A percentile compares a stretch with the other conserved stretches of the same genome.
Conservation (phyloP, 2,888 invertebrate genomes). For the Carpatolechia fugitivella region DNA sequence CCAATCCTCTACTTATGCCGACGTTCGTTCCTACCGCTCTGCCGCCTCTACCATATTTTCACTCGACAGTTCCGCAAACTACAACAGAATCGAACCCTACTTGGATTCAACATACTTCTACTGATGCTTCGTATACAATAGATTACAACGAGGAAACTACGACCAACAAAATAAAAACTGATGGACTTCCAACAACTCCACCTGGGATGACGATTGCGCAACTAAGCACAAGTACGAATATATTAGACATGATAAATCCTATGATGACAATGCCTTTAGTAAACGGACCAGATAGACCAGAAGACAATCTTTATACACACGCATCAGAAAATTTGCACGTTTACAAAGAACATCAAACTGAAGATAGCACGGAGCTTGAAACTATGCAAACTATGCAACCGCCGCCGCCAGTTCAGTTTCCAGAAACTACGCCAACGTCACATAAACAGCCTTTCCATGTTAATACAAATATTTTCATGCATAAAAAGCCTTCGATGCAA, state of each 20-base stretch:
- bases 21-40: conserved; percentile 58
- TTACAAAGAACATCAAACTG: conserved; percentile 50
- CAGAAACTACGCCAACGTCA: conserved; percentile 39
- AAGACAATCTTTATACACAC: conserved; percentile 67
- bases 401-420: conserved; percentile 65
- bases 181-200: conserved; percentile 29
- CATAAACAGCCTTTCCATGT: conserved; percentile 43
- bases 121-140: conserved; percentile 38
- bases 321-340: conserved; percentile 66
- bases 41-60: conserved; percentile 47
- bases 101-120: conserved; percentile 41
- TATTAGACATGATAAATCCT: conserved; percentile 63
- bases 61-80: conserved; percentile 22
- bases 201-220: conserved; percentile 32
- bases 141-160: conserved; percentile 45
- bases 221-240: conserved; percentile 41
- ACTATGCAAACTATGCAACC: conserved; percentile 82
- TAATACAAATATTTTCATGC: conserved; percentile 41
- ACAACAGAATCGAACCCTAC: conserved; percentile 31
- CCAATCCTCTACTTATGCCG: conserved; percentile 37
- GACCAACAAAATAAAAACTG: conserved; percentile 33
- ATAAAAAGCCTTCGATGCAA: conserved; percentile 39
- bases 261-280: conserved; percentile 73
- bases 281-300: conserved; percentile 58
- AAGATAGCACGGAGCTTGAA: conserved; percentile 56